Evolutionary conservation across 2,113 vertebrate species (phyloP), one percentile per base, ranked within the genome.

Genomic region (Aplodontia rufa): DNA sequence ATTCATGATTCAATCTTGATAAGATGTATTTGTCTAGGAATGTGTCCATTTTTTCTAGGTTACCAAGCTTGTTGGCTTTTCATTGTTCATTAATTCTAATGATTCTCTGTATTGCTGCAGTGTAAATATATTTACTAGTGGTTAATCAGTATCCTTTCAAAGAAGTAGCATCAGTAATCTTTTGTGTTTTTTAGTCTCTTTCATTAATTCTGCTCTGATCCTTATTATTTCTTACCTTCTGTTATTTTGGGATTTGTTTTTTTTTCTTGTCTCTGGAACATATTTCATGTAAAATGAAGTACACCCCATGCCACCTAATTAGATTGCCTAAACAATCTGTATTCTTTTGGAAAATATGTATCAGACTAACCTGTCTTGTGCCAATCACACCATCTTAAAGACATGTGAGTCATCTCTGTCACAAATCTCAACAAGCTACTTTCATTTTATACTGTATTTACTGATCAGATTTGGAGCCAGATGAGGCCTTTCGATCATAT

Each of bases 401-500:
- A 42, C 14, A 11, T 26, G 16, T 75, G 37, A 11, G 26, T 42
- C 35, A 30, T 64, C 66, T 47, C 37, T 82, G 74, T 89, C 8
- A 88, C 5, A 68, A 74, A 88, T 94, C 13, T 82, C 45, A 79
- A 28, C 49, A 88, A 69, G 40, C 66, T 68, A 62, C 79, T 93
- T 94, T n/a, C 51, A 83, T 66, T 95, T 72, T 24, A 68, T 11
- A 71, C 72, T 89, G 32, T 87, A 51, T 87, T 92, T 96, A n/a
- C 69, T 95, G 64, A 87, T 64, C 7, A 58, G 68, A 8, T 8
- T 88, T 95, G 82, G n/a, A 78, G 49, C 58, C 40, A 11, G 87
- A n/a, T 30, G 68, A 88, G 32, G 13, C 11, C 37, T 96, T 84
- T n/a, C 10, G n/a, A 20, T 91, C 14, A n/a, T 32, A 1, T 81